phyloP scores from a whole-genome alignment of 2,888 invertebrate species.

The Sepiola atlantica region DNA sequence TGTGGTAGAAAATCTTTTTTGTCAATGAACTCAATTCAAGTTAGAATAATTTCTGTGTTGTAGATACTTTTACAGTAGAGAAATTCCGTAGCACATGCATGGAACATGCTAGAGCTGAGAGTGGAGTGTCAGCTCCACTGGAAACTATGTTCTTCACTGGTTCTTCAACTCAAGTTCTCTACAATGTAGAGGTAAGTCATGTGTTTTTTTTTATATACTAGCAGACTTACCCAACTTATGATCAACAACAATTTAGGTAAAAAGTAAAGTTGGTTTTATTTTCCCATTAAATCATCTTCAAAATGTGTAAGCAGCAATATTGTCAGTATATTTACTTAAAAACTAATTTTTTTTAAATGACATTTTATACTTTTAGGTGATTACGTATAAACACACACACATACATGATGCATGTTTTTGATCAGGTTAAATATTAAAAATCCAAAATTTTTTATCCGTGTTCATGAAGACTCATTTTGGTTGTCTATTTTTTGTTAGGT shows the following conservation, averaged over 20 bases:
- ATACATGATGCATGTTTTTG: too few relatives aligned
- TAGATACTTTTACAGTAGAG: slow-evolving; percentile 76
- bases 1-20: background rate
- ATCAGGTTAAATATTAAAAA: too few relatives aligned
- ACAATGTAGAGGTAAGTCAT: slow-evolving; percentile 81
- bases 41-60: slow-evolving; percentile 50
- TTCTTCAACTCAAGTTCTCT: slow-evolving; percentile 84
- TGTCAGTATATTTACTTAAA: too few relatives aligned
- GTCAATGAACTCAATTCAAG: background rate
- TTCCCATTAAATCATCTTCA: too few relatives aligned
- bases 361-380: too few relatives aligned
- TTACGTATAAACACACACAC: too few relatives aligned
- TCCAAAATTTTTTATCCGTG: background rate
- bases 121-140: slow-evolving; percentile 75
- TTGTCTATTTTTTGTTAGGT: slow-evolving; percentile 77
- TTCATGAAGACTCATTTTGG: background rate
- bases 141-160: slow-evolving; percentile 80
- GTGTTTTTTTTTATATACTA: background rate
- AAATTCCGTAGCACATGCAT: slow-evolving; percentile 79
- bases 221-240: too few relatives aligned
- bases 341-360: too few relatives aligned
- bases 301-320: too few relatives aligned
- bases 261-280: too few relatives aligned
- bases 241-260: too few relatives aligned
- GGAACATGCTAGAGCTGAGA: slow-evolving; percentile 61